Conservation (phyloP, 2,888 invertebrate species). For the Chouioia cunea region DNA sequence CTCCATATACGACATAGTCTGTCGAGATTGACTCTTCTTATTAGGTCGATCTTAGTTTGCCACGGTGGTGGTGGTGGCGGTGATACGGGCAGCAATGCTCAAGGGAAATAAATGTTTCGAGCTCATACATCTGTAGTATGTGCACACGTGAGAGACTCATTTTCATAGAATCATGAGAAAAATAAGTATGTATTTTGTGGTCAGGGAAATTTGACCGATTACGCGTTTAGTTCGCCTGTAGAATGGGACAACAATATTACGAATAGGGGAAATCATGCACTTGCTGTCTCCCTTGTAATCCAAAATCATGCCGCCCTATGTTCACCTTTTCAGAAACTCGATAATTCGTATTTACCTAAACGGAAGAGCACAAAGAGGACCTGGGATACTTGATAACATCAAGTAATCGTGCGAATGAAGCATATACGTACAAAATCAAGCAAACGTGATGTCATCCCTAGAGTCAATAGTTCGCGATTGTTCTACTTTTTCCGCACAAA, state of each 20-base stretch:
- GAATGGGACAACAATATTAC: too few relatives aligned
- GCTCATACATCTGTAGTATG: not conserved
- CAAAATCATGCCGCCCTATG: too few relatives aligned
- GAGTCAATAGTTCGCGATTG: conserved; percentile 40
- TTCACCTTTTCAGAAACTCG: too few relatives aligned
- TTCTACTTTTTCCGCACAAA: conserved; percentile 29
- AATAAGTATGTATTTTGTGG: not conserved
- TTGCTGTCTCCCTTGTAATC: too few relatives aligned
- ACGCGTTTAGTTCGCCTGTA: conserved; percentile 2
- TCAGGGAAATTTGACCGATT: conserved; percentile 18
- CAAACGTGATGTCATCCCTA: too few relatives aligned
- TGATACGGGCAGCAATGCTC: not conserved
- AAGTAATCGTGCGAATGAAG: too few relatives aligned
- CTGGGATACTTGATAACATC: not conserved
- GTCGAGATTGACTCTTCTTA: conserved; percentile 25
- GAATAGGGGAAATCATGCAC: too few relatives aligned
- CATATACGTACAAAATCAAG: too few relatives aligned
- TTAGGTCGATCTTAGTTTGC: conserved; percentile 23
- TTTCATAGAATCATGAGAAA: conserved; percentile 19
- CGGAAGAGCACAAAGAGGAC: not conserved
- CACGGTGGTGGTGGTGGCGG: not conserved
- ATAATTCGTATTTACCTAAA: not conserved
- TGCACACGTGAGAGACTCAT: conserved; percentile 5
- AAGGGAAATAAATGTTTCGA: conserved; percentile 40
- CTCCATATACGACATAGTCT: not conserved